A percentile compares a stretch with the other conserved stretches of the same genome.
Evolutionary conservation across 35 echinoderm and acorn worm genomes (phyloP).

Genomic region (Strongylocentrotus purpuratus): DNA sequence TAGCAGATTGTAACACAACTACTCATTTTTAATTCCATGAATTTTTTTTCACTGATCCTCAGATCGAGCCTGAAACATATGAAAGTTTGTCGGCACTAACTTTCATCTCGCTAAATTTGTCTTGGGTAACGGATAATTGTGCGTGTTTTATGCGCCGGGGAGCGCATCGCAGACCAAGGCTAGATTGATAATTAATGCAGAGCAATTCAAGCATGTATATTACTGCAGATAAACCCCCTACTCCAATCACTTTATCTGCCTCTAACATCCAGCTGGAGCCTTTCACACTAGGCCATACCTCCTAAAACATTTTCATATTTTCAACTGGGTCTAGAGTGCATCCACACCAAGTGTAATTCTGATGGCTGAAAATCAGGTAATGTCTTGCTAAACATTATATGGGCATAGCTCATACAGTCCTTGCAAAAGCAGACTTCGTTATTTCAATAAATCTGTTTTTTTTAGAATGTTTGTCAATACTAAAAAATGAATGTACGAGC

Average conservation of each 20-base stretch:
- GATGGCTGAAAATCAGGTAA: not conserved
- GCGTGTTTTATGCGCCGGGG: not conserved
- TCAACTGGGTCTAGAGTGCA: not conserved
- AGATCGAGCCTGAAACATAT: not conserved
- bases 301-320: not conserved
- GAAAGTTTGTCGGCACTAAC: not conserved
- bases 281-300: not conserved
- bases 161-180: not conserved
- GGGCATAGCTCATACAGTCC: not conserved
- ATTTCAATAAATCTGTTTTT: not conserved
- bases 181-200: not conserved
- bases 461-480: no score
- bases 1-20: no score
- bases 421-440: not conserved
- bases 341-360: not conserved
- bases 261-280: not conserved
- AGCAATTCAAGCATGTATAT: slow-evolving; percentile 3
- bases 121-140: slow-evolving; percentile 27
- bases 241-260: not conserved
- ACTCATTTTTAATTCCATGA: no score
- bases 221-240: not conserved
- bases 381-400: not conserved
- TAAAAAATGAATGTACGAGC: not conserved
- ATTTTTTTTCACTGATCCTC: not conserved
- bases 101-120: not conserved